Base-by-base conservation (phyloP, 2,113 vertebrate genomes). In the Arvicanthis niloticus region DNA sequence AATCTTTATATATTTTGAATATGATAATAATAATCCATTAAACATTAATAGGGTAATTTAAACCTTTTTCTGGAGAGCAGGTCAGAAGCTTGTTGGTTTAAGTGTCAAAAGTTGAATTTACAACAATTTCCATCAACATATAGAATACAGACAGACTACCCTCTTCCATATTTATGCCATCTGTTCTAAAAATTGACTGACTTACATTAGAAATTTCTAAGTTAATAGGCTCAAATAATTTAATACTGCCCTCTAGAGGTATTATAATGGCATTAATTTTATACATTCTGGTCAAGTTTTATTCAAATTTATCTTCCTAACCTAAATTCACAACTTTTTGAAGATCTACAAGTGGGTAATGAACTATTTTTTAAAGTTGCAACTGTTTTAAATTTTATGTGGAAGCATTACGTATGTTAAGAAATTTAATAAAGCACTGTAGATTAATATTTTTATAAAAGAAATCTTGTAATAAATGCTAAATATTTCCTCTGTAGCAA, bases 211-310 rank as follows among this genome's bases (percentile, higher is more conserved):
- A 89, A 98, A 98, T 97, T n/a, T 22, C 31, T 91, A 81, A 96
- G 26, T 51, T 51, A 19, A 92, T 78, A 31, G 77, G 89, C 48
- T 97, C 97, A 98, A 93, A 89, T 97, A 98, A 98, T 98, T 98
- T 98, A 98, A 98, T 76, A 98, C 91, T 98, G 97, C 96, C 98
- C 97, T 98, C 98, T 98, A 98, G 98, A 98, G 98, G 97, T 88
- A 77, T 15, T 91, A 91, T 53, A 95, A 93, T 87, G 93, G 70
- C 77, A 96, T 13, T 89, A 91, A 85, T 88, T 96, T 94, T 92
- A 65, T 21, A 96, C 40, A 16, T 93, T 95, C 87, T 90, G 58
- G 62, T 93, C 31, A 85, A 67, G 58, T 92, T 96, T 97, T 92
- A 96, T n/a, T 77, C 88, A 77, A 81, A 65, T 94, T 75, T 88